Base-by-base conservation (phyloP, 2,888 invertebrate genomes). In the Amorpha juglandis region DNA sequence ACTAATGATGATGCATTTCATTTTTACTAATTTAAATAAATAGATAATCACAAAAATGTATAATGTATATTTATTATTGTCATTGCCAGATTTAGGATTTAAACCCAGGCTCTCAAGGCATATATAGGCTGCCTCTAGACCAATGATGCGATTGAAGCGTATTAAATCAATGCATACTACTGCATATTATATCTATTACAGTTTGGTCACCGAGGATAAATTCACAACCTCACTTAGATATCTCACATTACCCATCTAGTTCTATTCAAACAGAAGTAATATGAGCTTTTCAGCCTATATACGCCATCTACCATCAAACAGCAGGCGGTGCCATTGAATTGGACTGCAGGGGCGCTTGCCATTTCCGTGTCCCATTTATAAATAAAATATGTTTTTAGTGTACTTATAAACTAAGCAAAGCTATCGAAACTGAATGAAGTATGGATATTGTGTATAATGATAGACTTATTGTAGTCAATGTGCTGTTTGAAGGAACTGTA, bases 231-330 rank as follows among this genome's bases (percentile, higher is more conserved):
- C 58, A 19, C 38, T 58, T 12, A 58, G 11, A 38, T 58, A 58
- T 38, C 42, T 58, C 58, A 42, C 19, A 42, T 58, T 58, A 42
- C 58, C 12, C 12, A 11, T 12, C 38, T 16, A 58, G 11, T 58
- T 58, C 58, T 58, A 58, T 58, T 58, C 58, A 6, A 42, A 58
- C 42, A 42, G 38, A 19, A 42, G 58, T 58, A 58, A 58, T 12
- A 12, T 35, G 42, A 58, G 12, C 55, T 16, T 55, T 55, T 55
- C 58, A 58, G 12, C 19, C 16, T 58, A 42, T 42, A 19, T 35
- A 14, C 33, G 14, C 33, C 33, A 53, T 58, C 58, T 19, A 42
- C 58, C 12, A 58, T 58, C 58, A 58, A 58, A 58, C 58, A 16
- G 38, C 58, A 42, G 38, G 58, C 42, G 58, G 58, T 58, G 12